phyloP scores from a whole-genome alignment of 2,797 vertebrate genomes.

The Aldrovandia affinis region DNA sequence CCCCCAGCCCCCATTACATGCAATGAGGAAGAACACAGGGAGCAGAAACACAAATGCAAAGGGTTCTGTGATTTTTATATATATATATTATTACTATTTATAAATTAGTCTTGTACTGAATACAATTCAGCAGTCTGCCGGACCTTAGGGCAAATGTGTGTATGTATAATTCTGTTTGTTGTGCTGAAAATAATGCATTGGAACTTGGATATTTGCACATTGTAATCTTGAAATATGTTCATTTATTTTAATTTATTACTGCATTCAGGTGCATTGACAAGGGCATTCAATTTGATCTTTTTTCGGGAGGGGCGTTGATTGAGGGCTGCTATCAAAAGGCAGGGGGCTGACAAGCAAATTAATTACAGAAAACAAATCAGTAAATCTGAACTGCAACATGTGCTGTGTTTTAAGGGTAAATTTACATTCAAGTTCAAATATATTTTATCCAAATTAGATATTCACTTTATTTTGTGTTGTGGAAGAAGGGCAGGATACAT shows the following conservation, averaged over 20 bases:
- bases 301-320: background rate
- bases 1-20: background rate
- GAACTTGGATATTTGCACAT: background rate
- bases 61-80: background rate
- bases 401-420: no score
- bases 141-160: no score
- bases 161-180: no score
- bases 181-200: background rate
- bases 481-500: background rate
- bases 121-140: background rate
- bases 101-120: background rate
- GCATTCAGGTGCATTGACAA: background rate
- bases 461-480: background rate
- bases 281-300: background rate
- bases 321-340: no score
- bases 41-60: background rate
- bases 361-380: no score
- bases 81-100: background rate
- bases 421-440: no score
- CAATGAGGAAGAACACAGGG: background rate
- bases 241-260: conserved; percentile 2
- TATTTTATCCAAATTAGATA: no score
- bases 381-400: no score
- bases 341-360: no score
- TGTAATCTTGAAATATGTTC: background rate